These are phyloP conservation scores for Battus philenor DNA, from an alignment of 1,140 invertebrate genomes.

Conservation along the genomic window DNA sequence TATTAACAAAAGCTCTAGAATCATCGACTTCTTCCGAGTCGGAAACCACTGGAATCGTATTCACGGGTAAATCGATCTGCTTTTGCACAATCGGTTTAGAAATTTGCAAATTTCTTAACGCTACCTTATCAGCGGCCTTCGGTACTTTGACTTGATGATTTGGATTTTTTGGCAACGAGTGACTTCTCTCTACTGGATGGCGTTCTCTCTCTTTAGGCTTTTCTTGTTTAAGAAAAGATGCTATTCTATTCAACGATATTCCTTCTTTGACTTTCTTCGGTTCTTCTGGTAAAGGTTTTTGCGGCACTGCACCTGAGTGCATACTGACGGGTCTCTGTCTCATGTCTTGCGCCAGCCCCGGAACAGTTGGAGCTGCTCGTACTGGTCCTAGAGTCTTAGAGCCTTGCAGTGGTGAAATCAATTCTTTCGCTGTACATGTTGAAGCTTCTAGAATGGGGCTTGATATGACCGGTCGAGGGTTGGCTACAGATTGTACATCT, in stretches of 20 bases:
- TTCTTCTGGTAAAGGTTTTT: slow-evolving; percentile 65
- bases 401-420: slow-evolving; percentile 76
- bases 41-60: slow-evolving; percentile 76
- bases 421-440: slow-evolving; percentile 84
- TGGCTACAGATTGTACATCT: slow-evolving; percentile 43
- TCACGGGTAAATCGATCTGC: slow-evolving; percentile 78
- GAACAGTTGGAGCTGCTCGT: slow-evolving; percentile 75
- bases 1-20: slow-evolving; percentile 78
- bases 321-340: slow-evolving; percentile 73
- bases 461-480: slow-evolving; percentile 84
- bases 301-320: slow-evolving; percentile 63
- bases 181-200: slow-evolving; percentile 75
- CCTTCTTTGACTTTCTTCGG: slow-evolving; percentile 76
- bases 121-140: slow-evolving; percentile 82
- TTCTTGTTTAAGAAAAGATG: slow-evolving; percentile 85
- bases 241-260: slow-evolving; percentile 82
- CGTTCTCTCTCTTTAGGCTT: slow-evolving; percentile 76
- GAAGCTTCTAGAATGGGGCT: slow-evolving; percentile 87
- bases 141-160: slow-evolving; percentile 78
- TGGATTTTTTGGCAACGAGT: slow-evolving; percentile 77
- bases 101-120: slow-evolving; percentile 85
- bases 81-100: slow-evolving; percentile 86
- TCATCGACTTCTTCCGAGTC: slow-evolving; percentile 69
- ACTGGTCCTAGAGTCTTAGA: slow-evolving; percentile 74
- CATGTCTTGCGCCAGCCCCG: slow-evolving; percentile 47